phyloP scores from a whole-genome alignment of 2,113 vertebrate species.

The mouse (Mus musculus) region DNA sequence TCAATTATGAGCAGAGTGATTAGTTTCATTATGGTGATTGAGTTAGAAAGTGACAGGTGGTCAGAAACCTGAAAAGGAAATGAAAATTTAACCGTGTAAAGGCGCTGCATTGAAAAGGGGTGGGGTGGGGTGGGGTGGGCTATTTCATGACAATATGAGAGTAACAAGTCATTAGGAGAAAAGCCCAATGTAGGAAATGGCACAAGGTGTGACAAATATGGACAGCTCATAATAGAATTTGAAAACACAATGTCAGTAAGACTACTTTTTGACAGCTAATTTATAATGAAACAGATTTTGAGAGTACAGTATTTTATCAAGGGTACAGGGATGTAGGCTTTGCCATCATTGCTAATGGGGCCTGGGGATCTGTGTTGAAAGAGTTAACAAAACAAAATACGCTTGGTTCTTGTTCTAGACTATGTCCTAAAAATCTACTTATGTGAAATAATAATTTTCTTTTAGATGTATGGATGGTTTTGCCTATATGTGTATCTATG shows the following conservation, averaged over 20 bases:
- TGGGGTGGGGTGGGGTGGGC: no score
- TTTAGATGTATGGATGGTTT: background rate
- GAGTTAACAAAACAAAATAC: slow-evolving; percentile 14
- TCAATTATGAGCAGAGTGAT: background rate
- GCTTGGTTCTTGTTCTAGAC: background rate
- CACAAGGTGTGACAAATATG: background rate
- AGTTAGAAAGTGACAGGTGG: background rate
- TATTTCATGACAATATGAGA: background rate
- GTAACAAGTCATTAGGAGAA: background rate
- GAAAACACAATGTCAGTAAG: background rate
- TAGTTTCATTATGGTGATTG: background rate
- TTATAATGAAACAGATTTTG: background rate
- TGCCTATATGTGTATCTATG: background rate
- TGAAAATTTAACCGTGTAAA: background rate
- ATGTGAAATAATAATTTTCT: background rate
- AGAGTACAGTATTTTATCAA: background rate
- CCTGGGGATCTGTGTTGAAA: slow-evolving; percentile 4
- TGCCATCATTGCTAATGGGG: background rate
- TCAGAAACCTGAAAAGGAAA: background rate
- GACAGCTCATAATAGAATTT: slow-evolving; percentile 27
- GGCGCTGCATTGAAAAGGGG: background rate
- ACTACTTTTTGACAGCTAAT: background rate
- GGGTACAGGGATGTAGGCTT: background rate
- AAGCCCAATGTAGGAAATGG: background rate
- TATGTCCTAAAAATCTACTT: background rate